Evolutionary conservation across 2,113 vertebrate species (phyloP), one percentile per base, ranked within the genome.

Genomic region (Salvelinus sp.): DNA sequence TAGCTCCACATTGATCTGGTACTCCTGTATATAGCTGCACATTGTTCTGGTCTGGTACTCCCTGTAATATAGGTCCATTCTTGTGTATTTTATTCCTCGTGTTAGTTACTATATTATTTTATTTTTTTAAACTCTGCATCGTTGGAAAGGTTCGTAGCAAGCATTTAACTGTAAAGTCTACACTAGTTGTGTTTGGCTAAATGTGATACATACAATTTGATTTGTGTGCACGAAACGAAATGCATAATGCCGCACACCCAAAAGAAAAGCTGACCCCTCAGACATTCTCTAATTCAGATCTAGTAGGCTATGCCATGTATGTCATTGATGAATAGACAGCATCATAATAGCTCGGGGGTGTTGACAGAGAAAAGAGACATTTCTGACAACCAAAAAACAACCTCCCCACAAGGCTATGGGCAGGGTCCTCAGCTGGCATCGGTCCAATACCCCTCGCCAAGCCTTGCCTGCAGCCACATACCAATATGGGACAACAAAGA

Each of bases 401-500:
- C 38, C 66, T 79, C 78, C 82, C 80, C 81, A 79, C 12, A 66
- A 27, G 64, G 20, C 54, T 20, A 20, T 76, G 63, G 81, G 25
- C 71, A 10, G 20, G 77, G 78, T 66, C 74, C 79, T 82, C 77
- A 75, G 81, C 69, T 80, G 81, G 67, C 77, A 67, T 30, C 1
- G 6, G 81, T 80, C 69, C 70, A 79, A 75, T 14, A 73, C 73
- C 82, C 73, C 84, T 16, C 80, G 63, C 44, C 72, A 54, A 75
- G 70, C 73, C 50, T 14, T 18, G 16, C 73, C 44, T 54, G 76
- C 76, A 78, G 78, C 69, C 76, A 79, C 78, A 73, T 2, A 6
- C 83, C 75, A 83, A 77, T 14, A 44, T 75, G 63, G 20, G 62
- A 79, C 84, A 78, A 83, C 79, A 87, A 88, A 80, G 77, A 54